A percentile compares a stretch with the other conserved stretches of the same genome.
These are phyloP conservation scores for Hirudo medicinalis DNA, from an alignment of 1,140 invertebrate species.

Conservation along the genomic window DNA sequence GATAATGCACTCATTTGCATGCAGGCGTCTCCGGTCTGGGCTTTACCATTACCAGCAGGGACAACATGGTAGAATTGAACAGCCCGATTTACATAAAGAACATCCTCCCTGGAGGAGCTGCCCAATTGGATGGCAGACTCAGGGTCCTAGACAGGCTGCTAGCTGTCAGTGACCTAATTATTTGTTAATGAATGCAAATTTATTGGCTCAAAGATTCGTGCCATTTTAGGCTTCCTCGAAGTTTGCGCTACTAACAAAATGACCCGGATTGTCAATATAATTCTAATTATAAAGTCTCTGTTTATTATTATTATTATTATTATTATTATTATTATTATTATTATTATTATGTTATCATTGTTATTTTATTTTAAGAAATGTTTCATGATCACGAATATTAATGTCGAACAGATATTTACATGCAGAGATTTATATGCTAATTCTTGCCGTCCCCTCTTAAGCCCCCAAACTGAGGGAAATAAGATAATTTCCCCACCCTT, in stretches of 20 bases:
- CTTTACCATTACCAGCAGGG: conserved; percentile 89
- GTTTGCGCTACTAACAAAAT: not conserved
- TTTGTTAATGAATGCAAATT: not conserved
- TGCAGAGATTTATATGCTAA: too few species aligned
- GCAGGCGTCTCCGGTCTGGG: conserved; percentile 57
- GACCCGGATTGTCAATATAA: not conserved
- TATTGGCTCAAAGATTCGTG: not conserved
- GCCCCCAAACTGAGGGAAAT: too few species aligned
- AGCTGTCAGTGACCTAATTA: conserved; percentile 43
- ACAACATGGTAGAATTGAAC: conserved; percentile 61
- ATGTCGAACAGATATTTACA: too few species aligned
- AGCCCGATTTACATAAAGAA: conserved; percentile 97
- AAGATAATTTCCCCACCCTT: too few species aligned
- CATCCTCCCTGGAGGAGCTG: conserved; percentile 89
- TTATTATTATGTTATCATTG: not conserved
- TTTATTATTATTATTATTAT: too few species aligned
- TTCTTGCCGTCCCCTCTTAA: too few species aligned
- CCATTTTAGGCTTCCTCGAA: too few species aligned
- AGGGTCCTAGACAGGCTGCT: conserved; percentile 81
- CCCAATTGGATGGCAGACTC: conserved; percentile 79
- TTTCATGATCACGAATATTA: too few species aligned
- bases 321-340: not conserved
- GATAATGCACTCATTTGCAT: conserved; percentile 6
- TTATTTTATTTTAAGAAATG: too few species aligned
- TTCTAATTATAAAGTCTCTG: too few species aligned